These are phyloP conservation scores for Emydocephalus ijimae DNA, from an alignment of 2,113 vertebrate species.

Conservation along the genomic window DNA sequence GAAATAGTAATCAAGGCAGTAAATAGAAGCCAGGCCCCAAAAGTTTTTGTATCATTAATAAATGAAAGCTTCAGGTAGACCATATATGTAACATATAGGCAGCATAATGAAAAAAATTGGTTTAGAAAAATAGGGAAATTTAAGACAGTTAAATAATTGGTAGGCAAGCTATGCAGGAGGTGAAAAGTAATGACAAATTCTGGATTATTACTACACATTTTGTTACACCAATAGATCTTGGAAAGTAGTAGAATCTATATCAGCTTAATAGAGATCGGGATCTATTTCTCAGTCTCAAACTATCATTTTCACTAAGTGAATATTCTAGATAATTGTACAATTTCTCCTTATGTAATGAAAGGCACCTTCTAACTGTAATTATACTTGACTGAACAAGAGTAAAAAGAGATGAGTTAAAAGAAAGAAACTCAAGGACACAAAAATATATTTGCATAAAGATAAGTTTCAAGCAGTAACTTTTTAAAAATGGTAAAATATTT, in stretches of 20 bases:
- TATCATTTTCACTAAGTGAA: slow-evolving; percentile 46
- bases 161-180: background rate
- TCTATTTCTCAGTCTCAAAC: slow-evolving; percentile 35
- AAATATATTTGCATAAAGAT: slow-evolving; percentile 6
- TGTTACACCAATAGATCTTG: slow-evolving; percentile 38
- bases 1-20: background rate
- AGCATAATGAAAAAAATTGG: background rate
- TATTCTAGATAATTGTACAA: slow-evolving; percentile 37
- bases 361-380: slow-evolving; percentile 35
- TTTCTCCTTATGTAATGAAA: slow-evolving; percentile 35
- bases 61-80: slow-evolving; percentile 3
- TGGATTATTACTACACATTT: slow-evolving; percentile 25
- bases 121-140: slow-evolving; percentile 20
- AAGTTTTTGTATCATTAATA: slow-evolving; percentile 5
- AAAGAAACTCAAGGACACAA: background rate
- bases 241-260: slow-evolving; percentile 29
- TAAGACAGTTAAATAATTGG: slow-evolving; percentile 16
- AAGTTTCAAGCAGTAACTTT: slow-evolving; percentile 42
- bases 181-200: slow-evolving; percentile 25
- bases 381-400: slow-evolving; percentile 9
- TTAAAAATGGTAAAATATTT: slow-evolving; percentile 21
- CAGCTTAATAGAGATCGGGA: slow-evolving; percentile 31
- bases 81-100: background rate
- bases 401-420: slow-evolving; percentile 18
- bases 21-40: background rate